These are phyloP conservation scores for Zaprionus gabonicus DNA, from an alignment of 1,140 invertebrate genomes.

Conservation along the genomic window DNA sequence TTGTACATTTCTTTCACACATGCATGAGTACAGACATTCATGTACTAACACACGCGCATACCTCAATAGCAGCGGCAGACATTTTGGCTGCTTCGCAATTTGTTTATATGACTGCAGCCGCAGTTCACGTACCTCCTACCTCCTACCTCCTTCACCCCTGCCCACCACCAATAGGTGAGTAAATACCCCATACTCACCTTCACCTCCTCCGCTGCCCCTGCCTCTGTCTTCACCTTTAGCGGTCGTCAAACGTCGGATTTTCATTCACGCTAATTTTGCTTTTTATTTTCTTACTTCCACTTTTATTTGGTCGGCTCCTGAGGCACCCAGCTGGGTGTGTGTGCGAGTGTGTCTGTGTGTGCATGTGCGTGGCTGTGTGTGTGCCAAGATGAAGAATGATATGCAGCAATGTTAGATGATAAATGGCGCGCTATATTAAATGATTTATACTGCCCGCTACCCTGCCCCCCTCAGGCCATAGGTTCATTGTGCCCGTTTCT, in stretches of 20 bases:
- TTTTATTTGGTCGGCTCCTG: conserved; percentile 47
- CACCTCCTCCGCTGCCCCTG: conserved; percentile 9
- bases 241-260: conserved; percentile 12
- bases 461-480: conserved; percentile 31
- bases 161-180: conserved; percentile 52
- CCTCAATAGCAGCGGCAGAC: conserved; percentile 68
- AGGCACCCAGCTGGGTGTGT: conserved; percentile 66
- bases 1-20: conserved; percentile 78
- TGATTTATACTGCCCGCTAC: conserved; percentile 66
- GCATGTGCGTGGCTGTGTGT: conserved; percentile 23
- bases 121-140: conserved; percentile 26
- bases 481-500: conserved; percentile 68
- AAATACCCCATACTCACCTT: conserved; percentile 40
- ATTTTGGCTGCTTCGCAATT: conserved; percentile 74
- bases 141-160: conserved; percentile 3
- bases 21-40: conserved; percentile 39
- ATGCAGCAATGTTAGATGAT: conserved; percentile 78
- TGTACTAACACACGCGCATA: conserved; percentile 38
- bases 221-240: conserved; percentile 36
- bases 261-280: conserved; percentile 48
- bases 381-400: conserved; percentile 75
- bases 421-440: conserved; percentile 81
- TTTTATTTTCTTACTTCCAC: conserved; percentile 48
- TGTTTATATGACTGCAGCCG: conserved; percentile 69
- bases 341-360: conserved; percentile 34